Evolutionary conservation across 2,113 vertebrate species (phyloP), one percentile per base, ranked within the genome.

Genomic region (Bubo blakistoni): DNA sequence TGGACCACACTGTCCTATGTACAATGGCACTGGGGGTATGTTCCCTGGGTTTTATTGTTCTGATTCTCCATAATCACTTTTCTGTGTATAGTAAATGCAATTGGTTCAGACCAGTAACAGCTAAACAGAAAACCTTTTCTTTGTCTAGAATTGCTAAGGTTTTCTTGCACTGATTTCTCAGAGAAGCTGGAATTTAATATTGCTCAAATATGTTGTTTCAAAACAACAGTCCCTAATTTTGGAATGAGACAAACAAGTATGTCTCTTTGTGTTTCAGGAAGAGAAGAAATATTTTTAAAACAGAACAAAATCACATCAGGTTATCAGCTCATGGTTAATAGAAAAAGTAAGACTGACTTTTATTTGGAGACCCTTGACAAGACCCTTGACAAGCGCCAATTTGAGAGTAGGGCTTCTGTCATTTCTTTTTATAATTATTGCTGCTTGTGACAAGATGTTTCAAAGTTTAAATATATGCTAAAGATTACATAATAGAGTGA

Each of bases 391-490:
- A 82, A 81, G 83, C 38, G 3, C 7, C 44, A 63, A 3, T 32
- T 54, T 82, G 54, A 88, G 30, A 51, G 6, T 18, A 72, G 6
- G 46, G 22, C 10, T 82, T 2, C 44, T 91, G 54, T 25, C 30
- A 66, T 58, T 88, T 51, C 18, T 83, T 93, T 70, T 49, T 36
- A 70, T 94, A 93, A 62, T 47, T 90, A 77, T 42, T 83, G 10
- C 71, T 83, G 13, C 27, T 18, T 78, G 11, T 66, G 44, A 80
- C 32, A 73, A 54, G 51, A 59, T 29, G 20, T 73, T 89, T 89
- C 18, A 40, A 66, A 79, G 18, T 82, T 89, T 88, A 86, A 90
- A 82, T 76, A 55, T 38, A 83, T 55, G 40, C 14, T 88, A 77
- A 91, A 86, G 30, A 59, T 77, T 82, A 14, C 26, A 29, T 70